Evolutionary conservation across 2,113 vertebrate genomes (phyloP).

Genomic region (Thalassoma bifasciatum): DNA sequence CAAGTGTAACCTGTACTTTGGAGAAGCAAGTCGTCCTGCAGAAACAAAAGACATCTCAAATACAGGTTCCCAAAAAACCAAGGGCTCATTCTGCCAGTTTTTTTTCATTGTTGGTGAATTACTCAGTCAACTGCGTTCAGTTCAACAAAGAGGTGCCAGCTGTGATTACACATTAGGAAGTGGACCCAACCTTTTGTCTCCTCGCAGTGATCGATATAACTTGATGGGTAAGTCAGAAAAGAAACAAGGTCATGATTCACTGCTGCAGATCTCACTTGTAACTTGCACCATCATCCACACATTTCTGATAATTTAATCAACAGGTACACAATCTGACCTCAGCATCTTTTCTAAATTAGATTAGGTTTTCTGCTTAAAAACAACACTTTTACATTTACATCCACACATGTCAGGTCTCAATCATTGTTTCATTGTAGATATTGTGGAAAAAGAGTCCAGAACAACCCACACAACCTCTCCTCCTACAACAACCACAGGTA

Average conservation of each 20-base stretch:
- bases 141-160: slow-evolving; percentile 14
- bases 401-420: background rate
- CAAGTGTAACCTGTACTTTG: slow-evolving; percentile 41
- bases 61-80: background rate
- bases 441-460: background rate
- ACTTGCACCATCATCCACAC: too few relatives aligned
- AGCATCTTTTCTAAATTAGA: too few relatives aligned
- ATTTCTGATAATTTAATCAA: too few relatives aligned
- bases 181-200: slow-evolving; percentile 13
- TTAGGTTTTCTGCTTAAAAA: too few relatives aligned
- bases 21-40: background rate
- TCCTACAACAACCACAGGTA: background rate
- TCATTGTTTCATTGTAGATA: slow-evolving; percentile 7
- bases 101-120: background rate
- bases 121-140: fast-evolving
- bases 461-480: fast-evolving
- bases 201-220: slow-evolving; percentile 27
- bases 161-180: slow-evolving; percentile 37
- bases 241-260: background rate
- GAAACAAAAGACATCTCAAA: fast-evolving
- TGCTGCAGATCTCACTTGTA: background rate
- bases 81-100: slow-evolving; percentile 13
- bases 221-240: slow-evolving; percentile 19
- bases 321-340: too few relatives aligned
- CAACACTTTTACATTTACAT: too few relatives aligned